Percentiles rank a stretch among this genome's conserved stretches.
Evolutionary conservation across 2,888 invertebrate genomes (phyloP).

Genomic region (Drosophila affinis): DNA sequence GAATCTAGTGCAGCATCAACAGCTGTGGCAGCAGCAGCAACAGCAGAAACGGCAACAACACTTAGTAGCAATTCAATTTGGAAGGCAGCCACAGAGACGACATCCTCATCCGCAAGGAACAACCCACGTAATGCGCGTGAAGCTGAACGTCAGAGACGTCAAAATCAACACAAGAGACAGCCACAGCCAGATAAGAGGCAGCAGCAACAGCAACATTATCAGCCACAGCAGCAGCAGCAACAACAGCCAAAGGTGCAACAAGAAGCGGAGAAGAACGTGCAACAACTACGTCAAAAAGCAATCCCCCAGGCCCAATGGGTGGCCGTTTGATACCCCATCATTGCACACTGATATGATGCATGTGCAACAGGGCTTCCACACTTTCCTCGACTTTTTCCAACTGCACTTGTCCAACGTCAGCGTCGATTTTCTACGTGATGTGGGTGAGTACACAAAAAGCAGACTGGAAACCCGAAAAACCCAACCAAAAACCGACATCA

Average conservation of each 20-base stretch:
- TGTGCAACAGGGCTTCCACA: conserved; percentile 81
- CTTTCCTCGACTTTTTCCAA: conserved; percentile 82
- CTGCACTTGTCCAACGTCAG: conserved; percentile 78
- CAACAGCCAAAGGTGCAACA: conserved; percentile 22
- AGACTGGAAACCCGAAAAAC: conserved; percentile 1
- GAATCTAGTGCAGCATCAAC: conserved; percentile 39
- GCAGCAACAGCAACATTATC: conserved; percentile 42
- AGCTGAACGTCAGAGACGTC: conserved; percentile 63
- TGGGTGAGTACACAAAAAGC: conserved; percentile 80
- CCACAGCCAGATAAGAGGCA: conserved; percentile 21
- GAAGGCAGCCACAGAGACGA: too few species aligned
- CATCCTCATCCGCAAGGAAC: too few species aligned
- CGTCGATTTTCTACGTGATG: conserved; percentile 82
- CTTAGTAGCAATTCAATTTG: conserved; percentile 46
- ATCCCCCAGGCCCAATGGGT: conserved; percentile 62
- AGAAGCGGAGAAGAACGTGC: conserved; percentile 22
- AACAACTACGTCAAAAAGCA: conserved; percentile 28
- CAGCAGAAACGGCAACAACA: conserved; percentile 28
- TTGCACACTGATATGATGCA: conserved; percentile 77
- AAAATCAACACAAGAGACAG: conserved; percentile 43
- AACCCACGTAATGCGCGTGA: conserved; percentile 58
- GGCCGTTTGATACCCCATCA: conserved; percentile 80
- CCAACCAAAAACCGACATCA: conserved; percentile 5
- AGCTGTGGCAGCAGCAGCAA: conserved; percentile 45
- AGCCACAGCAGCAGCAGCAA: too few species aligned